A percentile compares a stretch with the other conserved stretches of the same genome.
Conservation (phyloP, 2,888 invertebrate species). For the Odontocerum albicorne region DNA sequence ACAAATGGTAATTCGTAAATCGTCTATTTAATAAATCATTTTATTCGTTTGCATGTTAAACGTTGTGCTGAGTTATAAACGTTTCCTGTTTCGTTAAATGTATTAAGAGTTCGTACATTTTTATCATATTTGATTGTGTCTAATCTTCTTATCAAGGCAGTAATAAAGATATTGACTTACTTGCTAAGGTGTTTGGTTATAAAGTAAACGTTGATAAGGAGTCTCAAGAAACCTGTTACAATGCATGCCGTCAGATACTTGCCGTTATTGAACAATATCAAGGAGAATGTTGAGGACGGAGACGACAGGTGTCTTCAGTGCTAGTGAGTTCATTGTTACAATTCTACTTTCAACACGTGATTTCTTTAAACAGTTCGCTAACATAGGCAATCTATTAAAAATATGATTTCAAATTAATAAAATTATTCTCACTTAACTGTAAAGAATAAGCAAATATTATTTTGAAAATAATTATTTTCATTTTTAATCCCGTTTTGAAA, state of each 20-base stretch:
- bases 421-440: too few relatives aligned
- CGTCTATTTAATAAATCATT: neutral
- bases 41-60: constrained; percentile 14
- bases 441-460: too few relatives aligned
- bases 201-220: constrained; percentile 17
- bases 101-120: neutral
- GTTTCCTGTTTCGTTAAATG: constrained; percentile 1
- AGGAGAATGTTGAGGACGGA: constrained; percentile 27
- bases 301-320: constrained; percentile 28
- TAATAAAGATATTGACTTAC: neutral
- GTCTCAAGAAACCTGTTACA: constrained; percentile 15
- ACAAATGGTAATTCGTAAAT: too few relatives aligned
- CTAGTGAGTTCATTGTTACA: constrained; percentile 25
- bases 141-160: neutral
- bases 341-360: neutral
- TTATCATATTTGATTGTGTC: neutral
- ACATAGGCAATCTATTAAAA: neutral
- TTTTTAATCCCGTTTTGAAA: too few relatives aligned
- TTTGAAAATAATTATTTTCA: too few relatives aligned
- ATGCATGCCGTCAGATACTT: constrained; percentile 33
- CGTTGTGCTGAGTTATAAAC: constrained; percentile 8
- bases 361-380: neutral
- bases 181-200: neutral
- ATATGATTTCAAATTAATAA: too few relatives aligned
- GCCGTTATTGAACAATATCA: constrained; percentile 29